Percentiles rank a stretch among this genome's conserved stretches.
These are phyloP conservation scores for Beaufortia kweichowensis DNA, from an alignment of 2,113 vertebrate genomes.

Conservation along the genomic window DNA sequence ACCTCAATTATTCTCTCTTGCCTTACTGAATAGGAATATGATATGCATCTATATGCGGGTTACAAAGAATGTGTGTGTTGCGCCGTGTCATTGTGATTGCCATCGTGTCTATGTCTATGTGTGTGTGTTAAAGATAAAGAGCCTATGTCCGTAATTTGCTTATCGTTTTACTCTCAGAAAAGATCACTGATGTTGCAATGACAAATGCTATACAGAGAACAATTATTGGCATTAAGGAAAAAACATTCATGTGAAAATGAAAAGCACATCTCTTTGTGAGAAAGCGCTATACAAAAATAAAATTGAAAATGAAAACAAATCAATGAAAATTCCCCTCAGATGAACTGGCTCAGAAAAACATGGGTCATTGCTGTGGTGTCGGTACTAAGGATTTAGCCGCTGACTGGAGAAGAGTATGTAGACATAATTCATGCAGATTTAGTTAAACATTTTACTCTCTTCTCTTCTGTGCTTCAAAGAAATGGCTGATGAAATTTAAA, in stretches of 20 bases:
- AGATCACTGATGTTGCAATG: background rate
- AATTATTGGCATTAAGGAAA: background rate
- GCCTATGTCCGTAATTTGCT: background rate
- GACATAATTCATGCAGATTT: conserved; percentile 32
- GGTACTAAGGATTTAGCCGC: conserved; percentile 35
- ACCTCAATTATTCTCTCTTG: conserved; percentile 17
- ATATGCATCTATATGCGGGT: conserved; percentile 25
- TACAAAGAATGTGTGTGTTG: conserved; percentile 39
- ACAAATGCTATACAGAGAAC: too few species aligned
- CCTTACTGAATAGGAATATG: background rate
- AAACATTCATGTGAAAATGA: too few species aligned
- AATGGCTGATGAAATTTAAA: conserved; percentile 50
- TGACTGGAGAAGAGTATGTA: conserved; percentile 35
- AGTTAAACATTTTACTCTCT: conserved; percentile 31
- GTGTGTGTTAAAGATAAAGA: background rate
- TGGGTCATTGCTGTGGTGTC: conserved; percentile 25
- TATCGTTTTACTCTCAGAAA: background rate
- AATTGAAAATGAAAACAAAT: conserved; percentile 50
- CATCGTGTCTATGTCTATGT: conserved; percentile 6
- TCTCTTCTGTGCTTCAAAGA: conserved; percentile 24
- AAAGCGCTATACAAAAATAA: too few species aligned
- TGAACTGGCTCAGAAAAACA: conserved; percentile 33
- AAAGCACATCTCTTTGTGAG: too few species aligned
- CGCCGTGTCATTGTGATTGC: background rate
- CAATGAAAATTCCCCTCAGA: conserved; percentile 42